Base-by-base conservation (phyloP, 2,797 vertebrate genomes). In the Halcyon leucocephala region DNA sequence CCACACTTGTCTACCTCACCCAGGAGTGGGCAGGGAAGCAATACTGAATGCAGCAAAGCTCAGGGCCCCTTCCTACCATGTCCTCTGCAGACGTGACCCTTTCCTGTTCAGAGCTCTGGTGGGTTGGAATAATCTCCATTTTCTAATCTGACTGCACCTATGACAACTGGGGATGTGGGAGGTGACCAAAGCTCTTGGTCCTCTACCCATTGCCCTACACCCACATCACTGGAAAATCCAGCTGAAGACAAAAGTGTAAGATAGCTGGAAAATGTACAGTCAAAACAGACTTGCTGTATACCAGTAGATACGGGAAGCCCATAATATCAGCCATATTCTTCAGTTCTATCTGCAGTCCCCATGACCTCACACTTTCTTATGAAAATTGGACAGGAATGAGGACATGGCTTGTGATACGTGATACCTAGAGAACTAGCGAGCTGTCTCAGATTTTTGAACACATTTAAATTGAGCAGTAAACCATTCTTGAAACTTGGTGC, bases 361-460 rank as follows among this genome's bases (percentile, higher is more conserved):
- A 26, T 0, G 1, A 41, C 10, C 6, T 88, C 74, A 67, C 3
- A 21, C 12, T 65, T 74, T 49, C 20, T 67, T 52, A 13, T 37
- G 73, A 91, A 83, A 83, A 65, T 3, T 33, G 15, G 19, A 65
- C 39, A 62, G 22, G n/a, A 90, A 82, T 42, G 60, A 86, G 48
- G 65, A 51, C 16, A 11, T 0, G 0, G 37, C 7, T 57, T 41
- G 7, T 76, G 13, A 51, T 33, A 41, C 14, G 22, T 6, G 1
- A 20, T 51, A 72, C 28, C 39, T 52, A 49, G n/a, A 86, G 42
- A 76, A 72, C 14, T 7, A 25, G 33, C 74, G 52, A 73, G 26
- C 26, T 71, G 7, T 28, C 61, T 57, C 7, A 1, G 39, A 48
- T 71, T 84, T 79, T 24, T 19, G 65, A 93, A 61, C 9, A 74